Percentiles rank a stretch among this genome's conserved stretches.
Evolutionary conservation across 2,888 invertebrate genomes (phyloP).

Genomic region (Chloroclysta siterata): DNA sequence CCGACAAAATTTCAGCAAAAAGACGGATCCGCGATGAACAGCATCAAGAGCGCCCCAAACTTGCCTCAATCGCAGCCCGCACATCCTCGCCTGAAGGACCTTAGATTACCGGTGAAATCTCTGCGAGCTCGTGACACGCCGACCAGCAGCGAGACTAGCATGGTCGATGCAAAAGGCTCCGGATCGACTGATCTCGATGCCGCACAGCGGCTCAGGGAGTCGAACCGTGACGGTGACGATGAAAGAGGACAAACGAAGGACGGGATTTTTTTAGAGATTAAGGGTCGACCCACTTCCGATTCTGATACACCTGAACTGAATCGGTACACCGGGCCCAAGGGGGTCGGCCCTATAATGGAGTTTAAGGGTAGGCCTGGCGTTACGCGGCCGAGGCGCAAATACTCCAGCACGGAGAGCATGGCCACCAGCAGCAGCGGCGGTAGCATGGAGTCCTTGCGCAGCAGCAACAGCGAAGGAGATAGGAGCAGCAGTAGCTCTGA

Average conservation of each 20-base stretch:
- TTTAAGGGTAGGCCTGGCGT: slow-evolving; percentile 86
- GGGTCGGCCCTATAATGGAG: slow-evolving; percentile 85
- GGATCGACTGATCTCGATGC: slow-evolving; percentile 75
- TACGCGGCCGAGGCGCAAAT: slow-evolving; percentile 84
- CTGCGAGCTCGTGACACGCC: slow-evolving; percentile 86
- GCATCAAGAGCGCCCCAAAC: slow-evolving; percentile 92
- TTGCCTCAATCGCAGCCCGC: slow-evolving; percentile 88
- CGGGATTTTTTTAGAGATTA: slow-evolving; percentile 90
- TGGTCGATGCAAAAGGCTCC: slow-evolving; percentile 86
- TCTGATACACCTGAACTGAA: slow-evolving; percentile 83
- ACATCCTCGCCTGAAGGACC: slow-evolving; percentile 89
- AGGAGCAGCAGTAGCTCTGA: slow-evolving; percentile 94
- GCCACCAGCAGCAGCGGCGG: slow-evolving; percentile 94
- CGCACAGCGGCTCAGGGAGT: slow-evolving; percentile 80
- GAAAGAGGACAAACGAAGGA: slow-evolving; percentile 89
- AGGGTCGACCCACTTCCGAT: slow-evolving; percentile 87
- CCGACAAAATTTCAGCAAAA: slow-evolving; percentile 92
- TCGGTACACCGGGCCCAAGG: slow-evolving; percentile 83
- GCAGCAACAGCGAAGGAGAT: slow-evolving; percentile 95
- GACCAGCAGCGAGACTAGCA: slow-evolving; percentile 86
- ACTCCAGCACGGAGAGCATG: slow-evolving; percentile 94
- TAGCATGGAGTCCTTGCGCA: slow-evolving; percentile 94
- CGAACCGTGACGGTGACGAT: slow-evolving; percentile 87
- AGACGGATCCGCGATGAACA: slow-evolving; percentile 89
- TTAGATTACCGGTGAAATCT: slow-evolving; percentile 89